Evolutionary conservation across 2,113 vertebrate genomes (phyloP).

Genomic region (Gavia stellata): DNA sequence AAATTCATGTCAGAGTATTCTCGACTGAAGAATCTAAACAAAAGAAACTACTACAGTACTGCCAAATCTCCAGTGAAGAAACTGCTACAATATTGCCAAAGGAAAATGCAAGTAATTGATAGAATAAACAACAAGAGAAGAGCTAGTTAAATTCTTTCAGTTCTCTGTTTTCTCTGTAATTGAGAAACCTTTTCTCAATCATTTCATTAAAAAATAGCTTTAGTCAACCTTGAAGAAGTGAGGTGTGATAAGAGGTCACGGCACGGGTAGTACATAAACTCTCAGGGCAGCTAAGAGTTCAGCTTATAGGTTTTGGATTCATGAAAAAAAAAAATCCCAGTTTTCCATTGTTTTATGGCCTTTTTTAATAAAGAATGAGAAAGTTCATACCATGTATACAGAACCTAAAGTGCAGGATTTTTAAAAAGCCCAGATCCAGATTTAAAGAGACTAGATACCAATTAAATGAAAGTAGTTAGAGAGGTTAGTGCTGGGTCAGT

Average conservation of each 20-base stretch:
- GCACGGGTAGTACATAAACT: neutral
- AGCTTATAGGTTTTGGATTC: neutral
- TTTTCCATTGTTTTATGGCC: neutral
- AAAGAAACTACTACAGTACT: neutral
- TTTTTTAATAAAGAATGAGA: neutral
- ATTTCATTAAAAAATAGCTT: neutral
- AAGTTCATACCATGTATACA: neutral
- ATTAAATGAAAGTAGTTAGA: neutral
- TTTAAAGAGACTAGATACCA: neutral
- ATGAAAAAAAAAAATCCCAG: neutral
- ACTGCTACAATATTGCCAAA: neutral
- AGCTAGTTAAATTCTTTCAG: neutral
- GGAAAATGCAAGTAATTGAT: neutral
- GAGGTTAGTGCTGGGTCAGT: neutral
- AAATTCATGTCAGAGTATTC: neutral
- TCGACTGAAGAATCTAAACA: neutral
- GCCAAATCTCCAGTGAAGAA: neutral
- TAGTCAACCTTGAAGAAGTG: neutral
- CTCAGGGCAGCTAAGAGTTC: neutral
- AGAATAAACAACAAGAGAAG: neutral
- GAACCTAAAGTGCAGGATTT: neutral
- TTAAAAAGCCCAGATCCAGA: neutral
- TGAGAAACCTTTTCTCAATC: neutral
- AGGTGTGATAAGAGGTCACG: neutral
- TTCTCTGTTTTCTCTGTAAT: neutral